A percentile compares a stretch with the other conserved stretches of the same genome.
Evolutionary conservation across 1,140 invertebrate genomes (phyloP).

Genomic region (Platyscapa corneri): DNA sequence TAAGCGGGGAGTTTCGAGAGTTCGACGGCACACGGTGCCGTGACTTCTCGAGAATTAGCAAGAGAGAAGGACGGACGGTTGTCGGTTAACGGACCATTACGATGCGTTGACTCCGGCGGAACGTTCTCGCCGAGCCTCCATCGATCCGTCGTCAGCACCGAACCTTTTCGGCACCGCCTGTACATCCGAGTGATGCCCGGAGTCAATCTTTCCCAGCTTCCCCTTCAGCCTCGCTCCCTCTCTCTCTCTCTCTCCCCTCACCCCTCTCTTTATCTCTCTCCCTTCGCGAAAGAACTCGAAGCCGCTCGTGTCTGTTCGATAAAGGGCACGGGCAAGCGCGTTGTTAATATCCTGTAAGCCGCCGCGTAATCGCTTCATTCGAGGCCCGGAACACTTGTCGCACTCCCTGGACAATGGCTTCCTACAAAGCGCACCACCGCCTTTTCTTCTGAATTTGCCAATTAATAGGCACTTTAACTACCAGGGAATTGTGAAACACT

Average conservation of each 20-base stretch:
- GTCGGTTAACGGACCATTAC: neutral
- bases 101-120: neutral
- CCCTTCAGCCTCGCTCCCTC: neutral
- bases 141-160: neutral
- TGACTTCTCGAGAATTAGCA: neutral
- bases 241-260: neutral
- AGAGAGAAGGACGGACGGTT: neutral
- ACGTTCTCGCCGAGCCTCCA: neutral
- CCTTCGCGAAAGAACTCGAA: neutral
- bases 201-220: slow-evolving; percentile 30
- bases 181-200: neutral
- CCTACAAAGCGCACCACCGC: too few species aligned
- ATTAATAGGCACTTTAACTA: neutral
- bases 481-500: neutral
- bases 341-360: neutral
- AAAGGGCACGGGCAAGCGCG: neutral
- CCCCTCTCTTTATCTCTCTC: neutral
- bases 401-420: neutral
- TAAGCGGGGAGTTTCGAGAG: neutral
- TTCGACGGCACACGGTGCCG: neutral
- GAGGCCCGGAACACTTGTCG: neutral
- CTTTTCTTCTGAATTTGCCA: neutral
- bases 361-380: neutral
- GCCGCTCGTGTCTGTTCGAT: neutral
- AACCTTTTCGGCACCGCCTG: neutral